Base-by-base conservation (phyloP, 1,140 invertebrate genomes). In the Drosophila melanogaster region DNA sequence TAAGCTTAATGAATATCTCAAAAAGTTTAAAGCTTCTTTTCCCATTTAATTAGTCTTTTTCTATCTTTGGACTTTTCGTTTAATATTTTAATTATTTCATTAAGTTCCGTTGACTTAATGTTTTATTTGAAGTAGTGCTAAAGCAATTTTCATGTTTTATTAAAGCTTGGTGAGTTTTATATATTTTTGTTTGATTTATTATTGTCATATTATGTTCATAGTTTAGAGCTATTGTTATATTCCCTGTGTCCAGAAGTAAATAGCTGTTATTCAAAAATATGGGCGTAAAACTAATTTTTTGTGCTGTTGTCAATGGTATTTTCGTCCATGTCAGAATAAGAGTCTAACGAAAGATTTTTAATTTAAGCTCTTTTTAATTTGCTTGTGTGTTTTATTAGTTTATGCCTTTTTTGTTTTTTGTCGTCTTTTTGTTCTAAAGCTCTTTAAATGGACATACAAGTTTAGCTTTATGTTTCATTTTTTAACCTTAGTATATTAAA, bases 161-260 rank as follows among this genome's bases (percentile, higher is more conserved):
- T 19, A 43, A 43, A 43, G 19, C 41, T 15, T 43, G 41, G 17
- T 43, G 17, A 11, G 17, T 19, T 19, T 43, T 8, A 43, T 11
- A 43, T 43, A 43, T 43, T 43, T 11, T 43, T 11, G 15, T 43
- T 19, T 43, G 41, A 43, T 19, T 43, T 43, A 43, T 43, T 17
- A 17, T 43, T 15, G 8, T 41, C 15, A 17, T 41, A 41, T 41
- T 7, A 8, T 41, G n/a, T 15, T 40, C 14, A 1, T 40, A 7
- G 12, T 40, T 6, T n/a, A 15, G 37, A n/a, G 14, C 14, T 40
- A 17, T 41, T 41, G 17, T 41, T 17, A 41, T 41, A 41, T 7
- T 41, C 40, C 40, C 15, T 41, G 38, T 43, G 15, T 43, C 10
- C 8, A 17, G 7, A 22, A 22, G 15, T 43, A 43, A 17, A 43